phyloP scores from a whole-genome alignment of 2,113 vertebrate species.

The Callipepla squamata region DNA sequence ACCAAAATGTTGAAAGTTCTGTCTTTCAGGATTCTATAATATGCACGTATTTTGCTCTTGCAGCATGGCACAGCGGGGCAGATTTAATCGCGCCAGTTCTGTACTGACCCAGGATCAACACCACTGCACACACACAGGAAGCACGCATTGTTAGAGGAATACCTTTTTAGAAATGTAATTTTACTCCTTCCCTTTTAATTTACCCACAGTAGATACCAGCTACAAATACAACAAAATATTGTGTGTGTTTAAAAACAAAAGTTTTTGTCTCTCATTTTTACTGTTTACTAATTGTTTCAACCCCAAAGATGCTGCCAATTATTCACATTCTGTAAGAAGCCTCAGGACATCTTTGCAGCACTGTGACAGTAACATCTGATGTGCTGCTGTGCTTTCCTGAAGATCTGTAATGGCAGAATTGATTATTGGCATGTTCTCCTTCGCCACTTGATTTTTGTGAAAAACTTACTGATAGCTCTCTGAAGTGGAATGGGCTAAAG shows the following conservation, averaged over 20 bases:
- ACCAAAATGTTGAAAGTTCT: not conserved
- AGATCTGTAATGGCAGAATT: not conserved
- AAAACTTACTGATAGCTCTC: not conserved
- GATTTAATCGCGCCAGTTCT: not conserved
- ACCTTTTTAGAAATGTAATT: not conserved
- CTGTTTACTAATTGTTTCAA: not conserved
- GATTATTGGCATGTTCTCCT: not conserved
- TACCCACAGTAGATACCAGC: no score
- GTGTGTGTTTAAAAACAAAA: no score
- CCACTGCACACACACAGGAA: not conserved
- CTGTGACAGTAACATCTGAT: not conserved
- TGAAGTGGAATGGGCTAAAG: not conserved
- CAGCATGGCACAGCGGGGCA: not conserved
- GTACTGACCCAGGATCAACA: not conserved
- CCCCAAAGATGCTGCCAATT: not conserved
- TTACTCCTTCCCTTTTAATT: not conserved
- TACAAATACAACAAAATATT: no score
- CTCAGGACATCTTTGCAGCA: not conserved
- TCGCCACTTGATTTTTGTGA: not conserved
- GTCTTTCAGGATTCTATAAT: not conserved
- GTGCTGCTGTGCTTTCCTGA: not conserved
- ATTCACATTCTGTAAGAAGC: not conserved
- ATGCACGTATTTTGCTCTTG: not conserved
- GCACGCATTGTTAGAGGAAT: not conserved
- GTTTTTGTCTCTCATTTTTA: not conserved